Conservation (phyloP, 1,140 invertebrate genomes). For the Trachymyrmex cornetzi region DNA sequence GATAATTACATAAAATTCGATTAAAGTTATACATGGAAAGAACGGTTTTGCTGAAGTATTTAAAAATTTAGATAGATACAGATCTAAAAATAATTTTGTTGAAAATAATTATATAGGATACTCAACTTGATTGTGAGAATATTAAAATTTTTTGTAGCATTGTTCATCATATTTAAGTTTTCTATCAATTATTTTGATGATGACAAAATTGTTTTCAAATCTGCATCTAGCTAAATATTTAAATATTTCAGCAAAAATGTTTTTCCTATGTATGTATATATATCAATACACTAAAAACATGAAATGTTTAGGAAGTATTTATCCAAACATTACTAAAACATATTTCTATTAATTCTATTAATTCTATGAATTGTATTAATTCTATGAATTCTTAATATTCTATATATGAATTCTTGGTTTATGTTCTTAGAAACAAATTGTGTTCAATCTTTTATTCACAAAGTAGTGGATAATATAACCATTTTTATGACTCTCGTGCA, state of each 20-base stretch:
- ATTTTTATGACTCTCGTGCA: background rate
- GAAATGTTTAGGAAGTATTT: background rate
- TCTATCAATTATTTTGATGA: too few relatives aligned
- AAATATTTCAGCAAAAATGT: too few relatives aligned
- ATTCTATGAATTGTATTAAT: too few relatives aligned
- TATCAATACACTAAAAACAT: background rate
- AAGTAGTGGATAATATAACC: background rate
- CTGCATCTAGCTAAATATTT: too few relatives aligned
- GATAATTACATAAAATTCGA: background rate
- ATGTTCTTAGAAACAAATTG: background rate
- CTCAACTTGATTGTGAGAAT: too few relatives aligned
- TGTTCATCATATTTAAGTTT: too few relatives aligned
- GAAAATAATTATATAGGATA: too few relatives aligned
- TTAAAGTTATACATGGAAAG: background rate
- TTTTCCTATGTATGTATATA: background rate
- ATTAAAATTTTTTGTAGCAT: too few relatives aligned
- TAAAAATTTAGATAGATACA: too few relatives aligned
- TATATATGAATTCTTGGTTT: background rate
- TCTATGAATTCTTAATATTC: background rate
- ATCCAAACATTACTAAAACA: background rate
- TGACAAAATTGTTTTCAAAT: too few relatives aligned
- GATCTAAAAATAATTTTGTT: too few relatives aligned
- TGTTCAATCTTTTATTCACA: background rate
- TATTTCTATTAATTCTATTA: background rate
- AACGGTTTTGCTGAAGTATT: too few relatives aligned